phyloP scores from a whole-genome alignment of 2,888 invertebrate species.

The Caenorhabditis sp. region DNA sequence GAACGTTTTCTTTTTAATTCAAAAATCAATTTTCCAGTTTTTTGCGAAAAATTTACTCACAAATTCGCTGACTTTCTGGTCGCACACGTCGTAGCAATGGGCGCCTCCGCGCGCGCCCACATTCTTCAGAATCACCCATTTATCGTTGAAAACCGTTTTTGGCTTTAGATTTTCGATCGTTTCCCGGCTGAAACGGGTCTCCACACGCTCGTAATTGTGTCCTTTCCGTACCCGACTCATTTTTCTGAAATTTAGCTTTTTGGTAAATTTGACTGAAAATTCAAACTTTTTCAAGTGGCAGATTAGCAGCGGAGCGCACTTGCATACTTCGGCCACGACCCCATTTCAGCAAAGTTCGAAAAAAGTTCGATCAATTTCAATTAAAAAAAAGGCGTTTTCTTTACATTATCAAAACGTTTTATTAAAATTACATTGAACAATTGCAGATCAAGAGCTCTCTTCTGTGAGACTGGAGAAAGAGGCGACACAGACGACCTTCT shows the following conservation, averaged over 20 bases:
- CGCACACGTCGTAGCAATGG: slow-evolving; percentile 30
- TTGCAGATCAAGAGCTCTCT: slow-evolving; percentile 8
- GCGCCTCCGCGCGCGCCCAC: slow-evolving; percentile 6
- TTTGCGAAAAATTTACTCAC: slow-evolving; percentile 21
- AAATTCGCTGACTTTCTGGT: slow-evolving; percentile 19
- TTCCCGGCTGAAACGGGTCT: background rate
- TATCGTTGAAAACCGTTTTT: slow-evolving; percentile 23
- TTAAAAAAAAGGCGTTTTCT: too few species aligned
- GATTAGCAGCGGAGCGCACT: too few species aligned
- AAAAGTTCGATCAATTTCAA: too few species aligned
- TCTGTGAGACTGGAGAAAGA: slow-evolving; percentile 38
- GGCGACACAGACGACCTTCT: slow-evolving; percentile 4
- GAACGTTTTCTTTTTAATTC: background rate
- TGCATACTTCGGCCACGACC: too few species aligned
- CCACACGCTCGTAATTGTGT: slow-evolving; percentile 19
- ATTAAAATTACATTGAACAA: too few species aligned
- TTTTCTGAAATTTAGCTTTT: too few species aligned
- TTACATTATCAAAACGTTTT: too few species aligned
- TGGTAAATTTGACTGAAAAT: too few species aligned
- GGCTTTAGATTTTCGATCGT: slow-evolving; percentile 10
- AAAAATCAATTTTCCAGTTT: background rate
- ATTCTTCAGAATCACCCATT: slow-evolving; percentile 52
- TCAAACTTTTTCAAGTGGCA: background rate
- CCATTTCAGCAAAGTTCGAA: too few species aligned
- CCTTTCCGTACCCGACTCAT: slow-evolving; percentile 14